Base-by-base conservation (phyloP, 2,113 vertebrate genomes). In the Agapornis roseicollis region DNA sequence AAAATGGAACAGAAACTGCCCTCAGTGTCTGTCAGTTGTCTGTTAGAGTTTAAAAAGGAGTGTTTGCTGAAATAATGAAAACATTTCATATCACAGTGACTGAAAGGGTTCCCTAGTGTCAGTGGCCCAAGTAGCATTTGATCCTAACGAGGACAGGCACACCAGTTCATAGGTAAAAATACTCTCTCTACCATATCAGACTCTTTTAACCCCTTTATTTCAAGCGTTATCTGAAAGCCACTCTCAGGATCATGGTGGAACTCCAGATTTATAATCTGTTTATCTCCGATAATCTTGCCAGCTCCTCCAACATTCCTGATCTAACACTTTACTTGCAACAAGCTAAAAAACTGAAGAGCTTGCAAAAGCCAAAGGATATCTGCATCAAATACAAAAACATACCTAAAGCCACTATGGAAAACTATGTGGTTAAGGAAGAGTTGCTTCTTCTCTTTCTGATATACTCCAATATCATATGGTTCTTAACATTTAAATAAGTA, bases 41-140 rank as follows among this genome's bases (percentile, higher is more conserved):
- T 60, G 41, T 72, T 78, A 95, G 11, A 85, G 74, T 70, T 33
- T 56, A 41, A 41, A 90, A 79, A 90, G 37, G 13, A 49, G 60
- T 25, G 44, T 81, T 89, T 76, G 65, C 65, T 85, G 88, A 88
- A 94, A 79, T 69, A 56, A 96, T 27, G 31, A 89, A 89, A 90
- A 49, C 35, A 61, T 55, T 85, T 55, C 50, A 25, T 52, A 93
- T 44, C 50, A 71, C 60, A 76, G 5, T 60, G 88, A 84, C 56
- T 69, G 69, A 86, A 86, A 27, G 50, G 81, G 73, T 25, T 95
- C 63, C 49, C 56, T 42, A 52, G 50, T 12, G 4, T 56, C 56
- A 37, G 37, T 72, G 41, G 39, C 47, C 61, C 76, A 74, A 84
- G 60, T 10, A 85, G 35, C n/a, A 76, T 85, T 93, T 92, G 86